Base-by-base conservation (phyloP, 2,113 vertebrate genomes). In the Daphoenositta chrysoptera region DNA sequence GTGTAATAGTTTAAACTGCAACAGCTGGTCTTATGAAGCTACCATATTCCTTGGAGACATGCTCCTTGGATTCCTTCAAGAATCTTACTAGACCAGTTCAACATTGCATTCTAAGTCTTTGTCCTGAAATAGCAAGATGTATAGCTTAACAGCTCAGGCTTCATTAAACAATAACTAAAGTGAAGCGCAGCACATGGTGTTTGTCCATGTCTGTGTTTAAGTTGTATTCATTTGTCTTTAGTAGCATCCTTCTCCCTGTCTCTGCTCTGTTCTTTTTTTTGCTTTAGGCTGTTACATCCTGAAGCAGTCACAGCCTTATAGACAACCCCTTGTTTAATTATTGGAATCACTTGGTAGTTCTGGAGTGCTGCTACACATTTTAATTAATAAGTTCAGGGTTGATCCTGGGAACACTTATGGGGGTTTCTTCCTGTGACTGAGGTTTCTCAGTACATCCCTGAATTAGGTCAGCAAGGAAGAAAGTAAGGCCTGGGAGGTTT, bases 1-100 rank as follows among this genome's bases (percentile, higher is more conserved):
- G 76, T 97, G 54, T 97, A 97, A 98, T 97, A 96, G 86, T 95
- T 97, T 96, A 97, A 96, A 96, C 94, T 97, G 51, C 71, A 96
- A 94, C 96, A 98, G 93, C 97, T 98, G 97, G 75, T 94, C 83
- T 97, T 96, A 78, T 8, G 85, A 96, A 97, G 94, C 94, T 97
- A 96, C 97, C 70, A 84, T 95, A 96, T 96, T 97, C 97, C 94
- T 96, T 94, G 68, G 96, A 97, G 93, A 97, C 58, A 37, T 92
- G 24, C 35, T 87, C 65, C 64, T 96, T 90, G 71, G 68, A 70
- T 86, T 97, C 50, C 73, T 50, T 56, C 51, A 75, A 83, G 83
- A 90, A 91, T 94, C 82, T 83, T 93, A 45, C 83, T 87, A 53
- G 89, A 79, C 83, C 50, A 81, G 84, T 91, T 96, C 83, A 96